phyloP scores from a whole-genome alignment of 2,888 invertebrate genomes.

The Tetragonula carbonaria region DNA sequence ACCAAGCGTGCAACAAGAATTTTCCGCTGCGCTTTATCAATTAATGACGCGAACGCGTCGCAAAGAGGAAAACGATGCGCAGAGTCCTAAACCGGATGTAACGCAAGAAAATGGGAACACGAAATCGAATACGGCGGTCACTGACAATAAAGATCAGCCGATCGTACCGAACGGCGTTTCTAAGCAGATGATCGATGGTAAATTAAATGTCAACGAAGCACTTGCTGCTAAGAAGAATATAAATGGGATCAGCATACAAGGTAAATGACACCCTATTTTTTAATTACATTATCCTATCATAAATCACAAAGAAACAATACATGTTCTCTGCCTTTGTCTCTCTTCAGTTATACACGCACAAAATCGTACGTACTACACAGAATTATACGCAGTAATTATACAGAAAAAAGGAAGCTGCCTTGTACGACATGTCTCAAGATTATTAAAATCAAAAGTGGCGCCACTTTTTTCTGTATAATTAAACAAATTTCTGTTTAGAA shows the following conservation, averaged over 20 bases:
- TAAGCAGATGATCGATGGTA: slow-evolving; percentile 82
- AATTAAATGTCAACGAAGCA: slow-evolving; percentile 75
- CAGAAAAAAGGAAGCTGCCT: no score
- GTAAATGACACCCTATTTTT: slow-evolving; percentile 35
- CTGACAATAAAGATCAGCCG: slow-evolving; percentile 79
- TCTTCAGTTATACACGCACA: not conserved
- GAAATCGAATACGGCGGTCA: slow-evolving; percentile 59
- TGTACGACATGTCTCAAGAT: no score
- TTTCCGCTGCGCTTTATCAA: slow-evolving; percentile 88
- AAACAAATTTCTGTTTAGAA: not conserved
- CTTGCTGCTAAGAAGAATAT: slow-evolving; percentile 64
- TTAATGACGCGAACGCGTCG: slow-evolving; percentile 86
- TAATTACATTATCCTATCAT: not conserved
- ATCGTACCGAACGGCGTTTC: slow-evolving; percentile 81
- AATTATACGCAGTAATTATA: no score
- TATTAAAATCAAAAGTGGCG: no score
- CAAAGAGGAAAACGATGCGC: slow-evolving; percentile 64
- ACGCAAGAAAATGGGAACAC: slow-evolving; percentile 6
- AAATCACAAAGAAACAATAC: not conserved
- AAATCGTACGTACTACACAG: not conserved
- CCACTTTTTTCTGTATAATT: no score
- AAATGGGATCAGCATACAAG: slow-evolving; percentile 58
- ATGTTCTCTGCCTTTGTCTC: not conserved
- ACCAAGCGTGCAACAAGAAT: slow-evolving; percentile 91
- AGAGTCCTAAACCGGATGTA: slow-evolving; percentile 62